Evolutionary conservation across 2,113 vertebrate species (phyloP), one percentile per base, ranked within the genome.

Genomic region (Mionectes macconnelli): DNA sequence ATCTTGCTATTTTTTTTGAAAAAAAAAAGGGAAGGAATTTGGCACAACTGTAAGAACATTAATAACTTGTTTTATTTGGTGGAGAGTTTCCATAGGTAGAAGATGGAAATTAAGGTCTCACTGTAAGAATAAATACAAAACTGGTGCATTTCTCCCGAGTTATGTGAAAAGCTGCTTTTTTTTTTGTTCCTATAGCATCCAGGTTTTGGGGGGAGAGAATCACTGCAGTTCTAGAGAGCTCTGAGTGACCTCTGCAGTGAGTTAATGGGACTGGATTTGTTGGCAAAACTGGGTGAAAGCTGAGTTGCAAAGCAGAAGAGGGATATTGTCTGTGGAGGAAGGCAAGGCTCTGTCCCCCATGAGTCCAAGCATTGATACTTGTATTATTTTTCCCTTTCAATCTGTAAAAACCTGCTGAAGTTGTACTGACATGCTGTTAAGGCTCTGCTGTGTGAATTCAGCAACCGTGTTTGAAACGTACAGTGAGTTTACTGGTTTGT

Each of bases 61-160:
- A 83, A 33, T 1, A 1, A 22, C 31, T 85, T 45, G 8, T 70
- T 92, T 86, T 80, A 40, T 92, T 77, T 77, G 50, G 22, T 84
- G 60, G 45, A 49, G 75, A 62, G 42, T 86, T 94, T 83, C 42
- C 39, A 12, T 74, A 77, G 27, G 45, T 85, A 79, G n/a, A 88
- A 80, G 63, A 56, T 56, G 20, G 57, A 84, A 85, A 76, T 82
- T 87, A 91, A 56, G 20, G 62, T 81, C 39, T 77, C 20, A 5
- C 27, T 80, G 12, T 57, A 30, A 84, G 89, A 87, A 80, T 59
- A 2, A 24, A 25, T 68, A 21, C 4, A 47, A 57, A 82, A 45
- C 19, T 25, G 19, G 4, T 93, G 17, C 9, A 16, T 85, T 95
- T 64, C 21, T 88, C 5, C 10, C 62, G 28, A 49, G 17, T 64